Conservation (phyloP, 2,797 vertebrate genomes). For the Bovichtus variegatus region DNA sequence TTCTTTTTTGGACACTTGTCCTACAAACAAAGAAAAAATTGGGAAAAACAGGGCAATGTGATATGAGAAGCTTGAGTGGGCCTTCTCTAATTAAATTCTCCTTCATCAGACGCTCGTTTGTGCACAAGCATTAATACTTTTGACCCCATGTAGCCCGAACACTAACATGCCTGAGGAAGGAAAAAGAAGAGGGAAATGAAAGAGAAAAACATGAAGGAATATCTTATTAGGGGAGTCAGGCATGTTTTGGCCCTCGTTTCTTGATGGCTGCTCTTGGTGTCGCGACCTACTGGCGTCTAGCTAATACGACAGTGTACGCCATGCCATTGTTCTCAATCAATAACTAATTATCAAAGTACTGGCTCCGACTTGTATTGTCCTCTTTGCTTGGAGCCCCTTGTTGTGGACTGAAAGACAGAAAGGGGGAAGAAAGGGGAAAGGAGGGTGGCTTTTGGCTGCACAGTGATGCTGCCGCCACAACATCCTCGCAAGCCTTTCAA, state of each 20-base stretch:
- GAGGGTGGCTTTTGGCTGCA: slow-evolving; percentile 94
- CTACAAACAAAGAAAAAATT: slow-evolving; percentile 45
- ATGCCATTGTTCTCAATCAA: slow-evolving; percentile 95
- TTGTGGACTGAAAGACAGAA: slow-evolving; percentile 86
- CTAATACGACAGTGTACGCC: slow-evolving; percentile 91
- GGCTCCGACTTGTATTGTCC: slow-evolving; percentile 85
- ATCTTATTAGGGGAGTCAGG: slow-evolving; percentile 88
- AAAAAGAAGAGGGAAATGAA: slow-evolving; percentile 81
- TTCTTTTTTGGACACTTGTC: slow-evolving; percentile 19
- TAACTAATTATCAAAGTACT: slow-evolving; percentile 99
- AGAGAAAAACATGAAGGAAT: slow-evolving; percentile 85
- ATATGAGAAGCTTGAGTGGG: slow-evolving; percentile 70
- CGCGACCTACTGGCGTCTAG: slow-evolving; percentile 91
- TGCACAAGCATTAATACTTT: slow-evolving; percentile 86
- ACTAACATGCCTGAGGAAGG: slow-evolving; percentile 80
- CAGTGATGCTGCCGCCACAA: slow-evolving; percentile 90
- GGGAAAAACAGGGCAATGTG: slow-evolving; percentile 54
- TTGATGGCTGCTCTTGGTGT: slow-evolving; percentile 90
- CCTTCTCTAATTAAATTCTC: slow-evolving; percentile 85
- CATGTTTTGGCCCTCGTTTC: slow-evolving; percentile 88
- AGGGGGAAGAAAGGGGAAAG: slow-evolving; percentile 72
- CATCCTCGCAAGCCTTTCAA: slow-evolving; percentile 91
- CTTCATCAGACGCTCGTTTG: slow-evolving; percentile 83
- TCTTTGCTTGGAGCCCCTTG: slow-evolving; percentile 91
- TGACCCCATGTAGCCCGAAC: slow-evolving; percentile 81